These are phyloP conservation scores for Columbina picui DNA, from an alignment of 2,113 vertebrate genomes.

Conservation along the genomic window DNA sequence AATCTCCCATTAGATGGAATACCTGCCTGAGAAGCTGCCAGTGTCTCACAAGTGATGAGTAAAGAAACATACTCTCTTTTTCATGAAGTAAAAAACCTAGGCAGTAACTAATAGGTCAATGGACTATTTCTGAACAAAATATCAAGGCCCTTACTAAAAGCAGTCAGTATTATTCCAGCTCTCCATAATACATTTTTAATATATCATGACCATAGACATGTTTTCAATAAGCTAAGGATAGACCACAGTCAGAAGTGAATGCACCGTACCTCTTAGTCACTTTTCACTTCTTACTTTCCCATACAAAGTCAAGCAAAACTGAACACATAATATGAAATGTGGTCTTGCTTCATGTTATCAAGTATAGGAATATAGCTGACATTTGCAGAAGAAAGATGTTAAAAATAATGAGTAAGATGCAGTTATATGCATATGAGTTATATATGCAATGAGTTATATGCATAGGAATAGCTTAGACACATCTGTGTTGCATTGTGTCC, in stretches of 20 bases:
- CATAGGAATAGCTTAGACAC: not conserved
- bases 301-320: not conserved
- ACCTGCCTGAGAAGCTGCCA: not conserved
- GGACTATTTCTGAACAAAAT: not conserved
- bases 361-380: not conserved
- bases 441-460: not conserved
- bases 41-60: not conserved
- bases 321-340: not conserved
- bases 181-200: not conserved
- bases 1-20: not conserved
- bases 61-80: not conserved
- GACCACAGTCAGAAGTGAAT: not conserved
- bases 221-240: not conserved
- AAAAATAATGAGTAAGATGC: not conserved
- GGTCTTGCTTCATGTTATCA: not conserved
- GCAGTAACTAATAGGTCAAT: not conserved
- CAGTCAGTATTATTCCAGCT: not conserved
- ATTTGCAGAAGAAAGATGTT: not conserved
- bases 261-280: not conserved
- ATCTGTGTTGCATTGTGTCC: not conserved
- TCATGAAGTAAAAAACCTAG: not conserved
- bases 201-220: not conserved
- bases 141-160: not conserved
- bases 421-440: no score
- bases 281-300: not conserved